These are phyloP conservation scores for Tragelaphus buxtoni DNA, from an alignment of 2,113 vertebrate genomes.

Conservation along the genomic window DNA sequence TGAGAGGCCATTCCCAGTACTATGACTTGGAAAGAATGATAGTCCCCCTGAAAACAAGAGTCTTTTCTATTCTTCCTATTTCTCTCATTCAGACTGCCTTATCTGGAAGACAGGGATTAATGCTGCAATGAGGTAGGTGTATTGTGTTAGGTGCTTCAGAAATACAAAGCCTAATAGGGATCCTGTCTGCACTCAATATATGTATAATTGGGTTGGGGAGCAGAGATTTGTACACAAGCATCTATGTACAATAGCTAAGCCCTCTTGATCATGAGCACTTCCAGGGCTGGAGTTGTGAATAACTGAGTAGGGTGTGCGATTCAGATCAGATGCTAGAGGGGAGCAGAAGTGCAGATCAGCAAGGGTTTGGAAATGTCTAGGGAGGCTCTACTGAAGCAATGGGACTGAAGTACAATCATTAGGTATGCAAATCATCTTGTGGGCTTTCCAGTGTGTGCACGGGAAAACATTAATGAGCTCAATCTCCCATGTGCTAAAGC, in stretches of 20 bases:
- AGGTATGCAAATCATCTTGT: not conserved
- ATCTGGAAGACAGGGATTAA: not conserved
- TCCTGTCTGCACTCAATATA: not conserved
- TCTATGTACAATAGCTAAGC: not conserved
- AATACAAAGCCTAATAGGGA: slow-evolving; percentile 5
- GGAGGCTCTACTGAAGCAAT: not conserved
- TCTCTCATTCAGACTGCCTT: not conserved
- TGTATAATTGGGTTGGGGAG: not conserved
- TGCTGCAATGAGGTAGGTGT: not conserved
- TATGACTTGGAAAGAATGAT: not conserved
- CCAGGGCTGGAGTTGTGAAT: not conserved
- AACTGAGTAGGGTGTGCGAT: not conserved
- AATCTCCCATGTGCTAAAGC: not conserved
- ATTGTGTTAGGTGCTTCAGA: not conserved
- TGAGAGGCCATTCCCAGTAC: not conserved
- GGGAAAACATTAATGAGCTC: slow-evolving; percentile 26
- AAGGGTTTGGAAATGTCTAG: not conserved
- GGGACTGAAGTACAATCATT: not conserved
- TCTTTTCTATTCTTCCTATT: not conserved
- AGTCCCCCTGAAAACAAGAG: not conserved
- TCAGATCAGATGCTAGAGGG: not conserved
- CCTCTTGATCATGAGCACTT: not conserved
- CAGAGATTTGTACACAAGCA: not conserved
- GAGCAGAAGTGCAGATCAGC: not conserved
- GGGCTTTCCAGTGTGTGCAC: not conserved